Percentiles rank a stretch among this genome's conserved stretches.
Conservation (phyloP, 2,888 invertebrate genomes). For the Epirrhoe tristata region DNA sequence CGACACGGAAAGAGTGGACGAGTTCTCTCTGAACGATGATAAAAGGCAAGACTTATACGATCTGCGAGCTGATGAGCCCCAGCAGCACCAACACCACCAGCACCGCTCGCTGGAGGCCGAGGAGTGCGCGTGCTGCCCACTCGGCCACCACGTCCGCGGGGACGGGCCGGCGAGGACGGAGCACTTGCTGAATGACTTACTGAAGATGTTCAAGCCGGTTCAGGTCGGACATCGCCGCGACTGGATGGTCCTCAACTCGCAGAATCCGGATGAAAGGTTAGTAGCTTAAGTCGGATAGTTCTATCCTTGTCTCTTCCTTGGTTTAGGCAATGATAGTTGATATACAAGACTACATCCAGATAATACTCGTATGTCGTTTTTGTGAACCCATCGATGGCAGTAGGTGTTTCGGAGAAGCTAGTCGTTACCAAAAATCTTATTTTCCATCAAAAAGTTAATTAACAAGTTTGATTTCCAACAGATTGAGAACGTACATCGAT, state of each 20-base stretch:
- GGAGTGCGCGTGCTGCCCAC: constrained; percentile 1
- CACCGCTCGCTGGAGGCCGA: not conserved
- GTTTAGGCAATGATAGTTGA: no score
- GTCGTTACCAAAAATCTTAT: no score
- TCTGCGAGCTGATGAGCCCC: no score
- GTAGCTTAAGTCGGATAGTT: no score
- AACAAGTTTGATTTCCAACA: constrained; percentile 6
- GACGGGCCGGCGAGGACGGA: not conserved
- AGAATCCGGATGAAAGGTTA: constrained; percentile 11
- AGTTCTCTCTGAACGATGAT: not conserved
- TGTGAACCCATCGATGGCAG: no score
- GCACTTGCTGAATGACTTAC: not conserved
- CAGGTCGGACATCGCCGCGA: constrained; percentile 6
- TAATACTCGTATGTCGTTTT: no score
- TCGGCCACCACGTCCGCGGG: not conserved
- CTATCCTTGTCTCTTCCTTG: not conserved
- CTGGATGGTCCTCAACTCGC: constrained; percentile 13
- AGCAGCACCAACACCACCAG: not conserved
- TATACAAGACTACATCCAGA: no score
- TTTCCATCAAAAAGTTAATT: no score
- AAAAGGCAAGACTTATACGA: no score
- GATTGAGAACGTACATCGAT: constrained; percentile 17
- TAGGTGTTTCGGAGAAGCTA: no score
- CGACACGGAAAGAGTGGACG: not conserved
- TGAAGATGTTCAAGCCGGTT: constrained; percentile 9